Conservation (phyloP, 1,140 invertebrate genomes). For the Leptinotarsa undecemlineata region DNA sequence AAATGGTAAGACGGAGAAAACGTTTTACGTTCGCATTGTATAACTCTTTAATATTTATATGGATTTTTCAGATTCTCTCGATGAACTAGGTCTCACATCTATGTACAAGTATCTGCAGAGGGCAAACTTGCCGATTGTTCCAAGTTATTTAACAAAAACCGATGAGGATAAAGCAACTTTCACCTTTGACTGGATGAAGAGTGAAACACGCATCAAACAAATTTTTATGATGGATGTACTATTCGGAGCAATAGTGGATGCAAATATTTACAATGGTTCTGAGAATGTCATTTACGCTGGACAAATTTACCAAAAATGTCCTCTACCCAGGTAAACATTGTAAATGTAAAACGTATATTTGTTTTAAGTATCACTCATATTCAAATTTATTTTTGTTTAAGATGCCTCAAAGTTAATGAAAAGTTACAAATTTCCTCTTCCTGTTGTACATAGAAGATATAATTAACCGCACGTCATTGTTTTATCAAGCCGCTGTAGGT, state of each 20-base stretch:
- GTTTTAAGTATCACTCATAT: neutral
- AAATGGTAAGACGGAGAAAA: too few relatives aligned
- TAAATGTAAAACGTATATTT: neutral
- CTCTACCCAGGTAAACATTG: slow-evolving; percentile 36
- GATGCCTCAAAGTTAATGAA: neutral
- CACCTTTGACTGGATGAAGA: slow-evolving; percentile 65
- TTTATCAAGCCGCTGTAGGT: too few relatives aligned
- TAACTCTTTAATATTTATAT: too few relatives aligned
- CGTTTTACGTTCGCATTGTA: too few relatives aligned
- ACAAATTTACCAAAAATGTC: slow-evolving; percentile 47
- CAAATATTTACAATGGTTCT: slow-evolving; percentile 67
- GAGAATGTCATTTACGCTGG: slow-evolving; percentile 67
- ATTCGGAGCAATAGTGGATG: slow-evolving; percentile 69
- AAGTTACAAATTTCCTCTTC: neutral
- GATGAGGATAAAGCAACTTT: slow-evolving; percentile 53
- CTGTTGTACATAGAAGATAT: too few relatives aligned
- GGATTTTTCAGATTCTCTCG: slow-evolving; percentile 59
- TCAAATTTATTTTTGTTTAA: neutral
- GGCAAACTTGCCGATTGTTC: slow-evolving; percentile 63
- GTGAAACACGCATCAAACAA: slow-evolving; percentile 66
- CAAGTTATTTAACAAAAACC: slow-evolving; percentile 61
- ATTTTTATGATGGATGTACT: slow-evolving; percentile 67
- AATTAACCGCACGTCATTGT: too few relatives aligned
- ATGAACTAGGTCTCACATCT: slow-evolving; percentile 64
- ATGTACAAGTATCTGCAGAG: slow-evolving; percentile 62